Base-by-base conservation (phyloP, 2,888 invertebrate genomes). In the Scaptomyza polygonia region DNA sequence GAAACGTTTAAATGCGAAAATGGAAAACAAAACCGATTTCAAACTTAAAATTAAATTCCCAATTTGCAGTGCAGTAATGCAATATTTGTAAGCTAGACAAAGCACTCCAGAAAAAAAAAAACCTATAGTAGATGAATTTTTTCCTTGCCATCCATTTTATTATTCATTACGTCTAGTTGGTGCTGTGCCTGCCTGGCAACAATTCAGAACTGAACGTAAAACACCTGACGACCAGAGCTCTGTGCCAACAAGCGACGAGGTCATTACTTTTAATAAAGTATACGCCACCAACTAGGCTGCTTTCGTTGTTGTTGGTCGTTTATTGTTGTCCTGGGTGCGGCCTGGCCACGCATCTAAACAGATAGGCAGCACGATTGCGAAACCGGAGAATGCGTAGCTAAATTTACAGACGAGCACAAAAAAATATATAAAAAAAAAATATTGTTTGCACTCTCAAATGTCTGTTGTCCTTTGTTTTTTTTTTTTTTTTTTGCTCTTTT, bases 261-360 rank as follows among this genome's bases (percentile, higher is more conserved):
- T 72, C 87, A 81, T 81, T 84, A 81, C 75, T 81, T 81, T 74
- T 81, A 84, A 81, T 81, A 84, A 84, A 86, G 72, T 64, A 61
- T 40, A 58, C 56, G 73, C 34, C 14, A n/a, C 36, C 14, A 39
- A 58, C 48, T 34, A 18, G 45, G 57, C 48, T n/a, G 12, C 61
- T 30, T 29, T n/a, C 9, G 42, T 18, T 11, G 44, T 43, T 29
- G 42, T 18, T 11, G 44, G 40, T 29, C 25, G 27, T 1, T 54
- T n/a, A 21, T 56, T 66, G 54, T 54, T 5, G 34, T 34, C 14
- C 47, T 57, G 62, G 67, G 67, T 57, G 63, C 57, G 69, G 59
- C 67, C 79, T 40, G 43, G 51, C 62, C 57, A 72, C 53, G 47
- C 69, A 67, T 56, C 32, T 67, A 42, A 40, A 34, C 48, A 54